Conservation (phyloP, 2,888 invertebrate species). For the Eupithecia subumbrata region DNA sequence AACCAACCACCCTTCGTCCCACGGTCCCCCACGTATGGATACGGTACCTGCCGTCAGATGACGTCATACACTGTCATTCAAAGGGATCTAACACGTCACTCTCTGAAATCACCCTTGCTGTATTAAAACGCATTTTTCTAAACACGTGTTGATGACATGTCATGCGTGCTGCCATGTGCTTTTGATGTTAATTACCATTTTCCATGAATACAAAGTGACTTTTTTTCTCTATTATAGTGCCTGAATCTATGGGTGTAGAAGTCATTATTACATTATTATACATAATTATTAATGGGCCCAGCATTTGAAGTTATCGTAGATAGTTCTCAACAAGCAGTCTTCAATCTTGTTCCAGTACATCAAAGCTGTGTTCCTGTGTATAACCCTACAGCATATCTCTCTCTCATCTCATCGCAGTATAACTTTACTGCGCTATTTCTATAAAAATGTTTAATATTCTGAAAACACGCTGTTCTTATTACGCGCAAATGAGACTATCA, state of each 20-base stretch:
- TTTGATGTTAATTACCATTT: not conserved
- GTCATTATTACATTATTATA: too few species aligned
- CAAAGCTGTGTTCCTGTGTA: not conserved
- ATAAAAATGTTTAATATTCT: slow-evolving; percentile 14
- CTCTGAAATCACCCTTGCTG: not conserved
- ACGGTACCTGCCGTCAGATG: not conserved
- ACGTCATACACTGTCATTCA: slow-evolving; percentile 29
- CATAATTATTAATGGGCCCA: not conserved
- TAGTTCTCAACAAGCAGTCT: not conserved
- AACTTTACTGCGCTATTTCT: slow-evolving; percentile 11
- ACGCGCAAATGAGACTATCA: slow-evolving; percentile 37
- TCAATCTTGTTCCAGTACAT: not conserved
- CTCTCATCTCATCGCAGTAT: not conserved
- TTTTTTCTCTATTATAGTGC: not conserved
- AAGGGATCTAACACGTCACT: not conserved
- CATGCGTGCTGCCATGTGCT: not conserved
- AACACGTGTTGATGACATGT: not conserved
- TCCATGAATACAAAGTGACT: not conserved
- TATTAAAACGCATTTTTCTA: not conserved
- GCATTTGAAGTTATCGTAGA: not conserved
- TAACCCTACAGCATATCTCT: not conserved
- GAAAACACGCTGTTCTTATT: slow-evolving; percentile 24
- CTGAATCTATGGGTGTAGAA: not conserved
- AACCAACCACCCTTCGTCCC: not conserved
- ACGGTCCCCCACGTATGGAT: not conserved